Percentiles rank a stretch among this genome's conserved stretches.
These are phyloP conservation scores for Lepidochrysops patricia DNA, from an alignment of 2,888 invertebrate genomes.

Conservation along the genomic window DNA sequence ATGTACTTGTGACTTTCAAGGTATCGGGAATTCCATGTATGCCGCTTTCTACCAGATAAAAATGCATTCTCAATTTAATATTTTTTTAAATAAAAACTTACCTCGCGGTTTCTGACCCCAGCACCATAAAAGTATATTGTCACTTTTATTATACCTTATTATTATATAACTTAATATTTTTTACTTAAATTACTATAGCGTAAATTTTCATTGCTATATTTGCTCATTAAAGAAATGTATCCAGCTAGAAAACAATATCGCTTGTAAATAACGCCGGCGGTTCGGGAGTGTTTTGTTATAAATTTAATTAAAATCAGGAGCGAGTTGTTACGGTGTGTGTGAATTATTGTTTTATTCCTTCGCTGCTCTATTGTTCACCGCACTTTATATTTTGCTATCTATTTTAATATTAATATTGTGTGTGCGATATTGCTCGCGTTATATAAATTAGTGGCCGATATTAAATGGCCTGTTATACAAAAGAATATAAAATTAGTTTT, in stretches of 20 bases:
- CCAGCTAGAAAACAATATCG: conserved; percentile 19
- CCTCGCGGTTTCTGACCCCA: too few relatives aligned
- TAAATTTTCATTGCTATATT: neutral
- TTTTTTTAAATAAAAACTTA: too few relatives aligned
- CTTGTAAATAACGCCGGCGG: conserved; percentile 34
- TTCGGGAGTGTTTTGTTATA: conserved; percentile 34
- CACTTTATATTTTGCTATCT: conserved; percentile 16
- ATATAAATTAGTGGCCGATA: conserved; percentile 3
- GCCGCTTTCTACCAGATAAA: too few relatives aligned
- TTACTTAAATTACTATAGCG: neutral
- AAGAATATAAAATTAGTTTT: neutral
- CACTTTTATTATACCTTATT: too few relatives aligned
- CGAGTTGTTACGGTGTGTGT: conserved; percentile 26
- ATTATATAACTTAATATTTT: too few relatives aligned
- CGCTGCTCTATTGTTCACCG: conserved; percentile 11
- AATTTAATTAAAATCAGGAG: conserved; percentile 42
- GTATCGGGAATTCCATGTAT: too few relatives aligned
- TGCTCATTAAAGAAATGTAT: conserved; percentile 12
- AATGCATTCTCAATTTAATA: too few relatives aligned
- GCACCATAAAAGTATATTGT: too few relatives aligned
- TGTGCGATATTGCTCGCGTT: neutral
- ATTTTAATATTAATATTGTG: conserved; percentile 15
- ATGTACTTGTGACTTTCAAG: too few relatives aligned
- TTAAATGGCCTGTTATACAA: neutral
- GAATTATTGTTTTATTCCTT: conserved; percentile 23